Base-by-base conservation (phyloP, 2,113 vertebrate genomes). In the Picathartes gymnocephalus region DNA sequence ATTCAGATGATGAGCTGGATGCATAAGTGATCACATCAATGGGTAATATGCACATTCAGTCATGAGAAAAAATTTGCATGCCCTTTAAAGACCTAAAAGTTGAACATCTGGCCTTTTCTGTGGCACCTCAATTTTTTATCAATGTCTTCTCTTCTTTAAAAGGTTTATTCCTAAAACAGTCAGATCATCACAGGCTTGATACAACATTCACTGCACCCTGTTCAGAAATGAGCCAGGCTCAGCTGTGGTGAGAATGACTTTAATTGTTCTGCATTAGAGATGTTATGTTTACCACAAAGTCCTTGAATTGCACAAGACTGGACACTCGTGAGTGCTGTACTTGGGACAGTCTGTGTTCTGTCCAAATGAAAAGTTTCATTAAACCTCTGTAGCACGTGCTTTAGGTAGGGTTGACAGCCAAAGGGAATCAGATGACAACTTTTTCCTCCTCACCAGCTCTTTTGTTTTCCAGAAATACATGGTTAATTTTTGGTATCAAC, bases 91-190 rank as follows among this genome's bases (percentile, higher is more conserved):
- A 73, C 94, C 96, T 89, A 78, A 51, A 95, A 96, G 86, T 96
- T 96, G 95, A 95, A 97, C 95, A 97, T 95, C 96, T 97, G 95
- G 92, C 93, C 95, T 94, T 95, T 95, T 96, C 80, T 96, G 82
- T 93, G 88, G 90, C 88, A 96, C 88, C 93, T 95, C 93, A 78
- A 89, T 94, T 93, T 95, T 73, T 35, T 90, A 45, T 94, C 82
- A 86, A 37, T 79, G 87, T 92, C 92, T 95, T 93, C 60, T 71
- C 77, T 93, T 90, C 79, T 90, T 86, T 86, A 76, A 93, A 86
- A 92, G 23, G 64, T 90, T 93, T 70, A 68, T 88, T 96, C 79
- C 82, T 88, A 56, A 95, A 94, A 56, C 69, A 9, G 30, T 81
- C 56, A 60, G 90, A 96, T 92, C 93, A 78, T 95, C 88, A 78